Percentiles rank a stretch among this genome's conserved stretches.
Conservation (phyloP, 2,888 invertebrate genomes). For the Pedicia rivosa region DNA sequence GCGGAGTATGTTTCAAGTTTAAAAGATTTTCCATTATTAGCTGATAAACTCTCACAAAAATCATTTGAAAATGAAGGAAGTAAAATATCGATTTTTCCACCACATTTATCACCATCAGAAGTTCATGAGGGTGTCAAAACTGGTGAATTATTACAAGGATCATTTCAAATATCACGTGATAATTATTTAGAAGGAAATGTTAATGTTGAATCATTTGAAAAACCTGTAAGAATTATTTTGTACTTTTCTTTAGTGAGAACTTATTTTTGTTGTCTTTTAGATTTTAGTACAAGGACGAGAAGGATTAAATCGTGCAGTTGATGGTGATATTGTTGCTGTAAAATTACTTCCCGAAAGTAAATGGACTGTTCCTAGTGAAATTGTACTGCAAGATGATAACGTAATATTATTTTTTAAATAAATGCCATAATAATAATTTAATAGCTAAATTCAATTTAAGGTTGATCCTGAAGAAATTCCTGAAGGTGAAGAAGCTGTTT, state of each 20-base stretch:
- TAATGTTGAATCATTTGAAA: conserved; percentile 61
- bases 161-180: conserved; percentile 73
- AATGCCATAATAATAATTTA: conserved; percentile 22
- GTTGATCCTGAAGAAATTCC: conserved; percentile 48
- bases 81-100: conserved; percentile 59
- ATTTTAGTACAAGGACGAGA: conserved; percentile 71
- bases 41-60: conserved; percentile 66
- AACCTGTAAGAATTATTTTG: conserved; percentile 43
- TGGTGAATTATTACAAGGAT: conserved; percentile 62
- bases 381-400: conserved; percentile 61
- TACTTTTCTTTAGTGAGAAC: conserved; percentile 7
- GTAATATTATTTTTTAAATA: conserved; percentile 18
- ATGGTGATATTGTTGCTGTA: conserved; percentile 87
- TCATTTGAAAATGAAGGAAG: conserved; percentile 40
- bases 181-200: conserved; percentile 89
- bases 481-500: conserved; percentile 39
- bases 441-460: too few relatives aligned
- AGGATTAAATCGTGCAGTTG: conserved; percentile 82
- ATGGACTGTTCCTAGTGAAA: conserved; percentile 84
- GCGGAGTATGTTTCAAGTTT: conserved; percentile 59
- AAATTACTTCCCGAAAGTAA: conserved; percentile 73
- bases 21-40: conserved; percentile 44
- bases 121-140: conserved; percentile 65
- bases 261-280: conserved; percentile 28
- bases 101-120: conserved; percentile 63